Percentiles rank a stretch among this genome's conserved stretches.
Evolutionary conservation across 2,888 invertebrate genomes (phyloP).

Genomic region (Bugula neritina): DNA sequence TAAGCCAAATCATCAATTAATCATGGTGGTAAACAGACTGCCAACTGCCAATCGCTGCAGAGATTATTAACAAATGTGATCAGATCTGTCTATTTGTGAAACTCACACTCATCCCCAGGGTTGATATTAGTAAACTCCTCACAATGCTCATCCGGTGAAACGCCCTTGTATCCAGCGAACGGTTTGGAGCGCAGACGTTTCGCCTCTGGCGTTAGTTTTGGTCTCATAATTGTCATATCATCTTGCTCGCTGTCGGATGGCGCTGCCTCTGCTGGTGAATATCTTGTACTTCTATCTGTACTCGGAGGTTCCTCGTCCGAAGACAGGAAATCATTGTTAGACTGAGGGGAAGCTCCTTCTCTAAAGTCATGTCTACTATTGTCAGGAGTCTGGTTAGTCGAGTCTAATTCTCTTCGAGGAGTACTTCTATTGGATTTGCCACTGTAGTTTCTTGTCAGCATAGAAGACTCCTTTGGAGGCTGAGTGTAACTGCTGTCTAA

Average conservation of each 20-base stretch:
- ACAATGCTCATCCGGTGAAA: not conserved
- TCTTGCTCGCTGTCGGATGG: not conserved
- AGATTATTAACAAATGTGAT: too few relatives aligned
- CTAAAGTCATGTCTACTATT: not conserved
- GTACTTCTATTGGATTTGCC: not conserved
- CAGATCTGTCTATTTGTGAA: not conserved
- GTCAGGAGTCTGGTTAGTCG: not conserved
- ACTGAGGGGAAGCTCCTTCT: not conserved
- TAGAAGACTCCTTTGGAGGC: not conserved
- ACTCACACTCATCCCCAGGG: not conserved
- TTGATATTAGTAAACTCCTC: not conserved
- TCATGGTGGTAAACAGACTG: too few relatives aligned
- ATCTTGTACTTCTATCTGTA: not conserved
- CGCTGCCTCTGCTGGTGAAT: not conserved
- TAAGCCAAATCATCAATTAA: too few relatives aligned
- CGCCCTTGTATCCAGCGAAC: not conserved
- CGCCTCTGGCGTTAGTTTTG: not conserved
- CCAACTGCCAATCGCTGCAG: too few relatives aligned
- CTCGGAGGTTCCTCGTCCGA: not conserved
- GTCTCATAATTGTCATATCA: slow-evolving; percentile 25
- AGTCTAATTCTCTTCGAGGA: not conserved
- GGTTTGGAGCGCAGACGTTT: not conserved
- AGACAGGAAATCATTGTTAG: not conserved
- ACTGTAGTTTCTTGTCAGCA: slow-evolving; percentile 21
- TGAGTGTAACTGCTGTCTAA: slow-evolving; percentile 12